Evolutionary conservation across 2,888 invertebrate species (phyloP).

Genomic region (Boloria selene): DNA sequence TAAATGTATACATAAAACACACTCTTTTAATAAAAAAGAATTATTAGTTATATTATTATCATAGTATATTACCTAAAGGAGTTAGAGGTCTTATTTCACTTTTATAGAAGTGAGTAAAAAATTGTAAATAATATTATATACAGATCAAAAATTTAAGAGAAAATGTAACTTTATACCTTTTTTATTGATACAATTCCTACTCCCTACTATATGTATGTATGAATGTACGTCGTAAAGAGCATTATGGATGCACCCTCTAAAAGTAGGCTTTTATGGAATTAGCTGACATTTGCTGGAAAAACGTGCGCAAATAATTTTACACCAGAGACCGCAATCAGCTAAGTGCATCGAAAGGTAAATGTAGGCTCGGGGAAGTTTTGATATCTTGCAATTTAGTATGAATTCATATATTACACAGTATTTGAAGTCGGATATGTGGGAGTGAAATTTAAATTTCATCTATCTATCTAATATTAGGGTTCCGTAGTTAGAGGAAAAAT

Average conservation of each 20-base stretch:
- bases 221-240: constrained; percentile 26
- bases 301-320: constrained; percentile 54
- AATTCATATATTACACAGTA: not conserved
- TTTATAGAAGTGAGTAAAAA: too few relatives aligned
- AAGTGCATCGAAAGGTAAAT: constrained; percentile 51
- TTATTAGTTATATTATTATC: too few relatives aligned
- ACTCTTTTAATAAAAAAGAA: too few relatives aligned
- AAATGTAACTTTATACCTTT: too few relatives aligned
- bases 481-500: not conserved
- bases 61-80: too few relatives aligned
- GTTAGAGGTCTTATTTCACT: too few relatives aligned
- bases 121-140: too few relatives aligned
- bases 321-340: constrained; percentile 58
- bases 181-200: too few relatives aligned
- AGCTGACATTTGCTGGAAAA: constrained; percentile 54
- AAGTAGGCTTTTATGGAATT: constrained; percentile 60
- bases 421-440: too few relatives aligned
- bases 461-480: not conserved
- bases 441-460: not conserved
- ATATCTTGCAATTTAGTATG: constrained; percentile 10
- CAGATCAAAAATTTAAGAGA: too few relatives aligned
- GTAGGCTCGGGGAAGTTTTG: constrained; percentile 13
- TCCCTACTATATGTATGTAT: too few relatives aligned
- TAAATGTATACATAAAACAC: too few relatives aligned
- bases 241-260: constrained; percentile 69